A percentile compares a stretch with the other conserved stretches of the same genome.
Conservation (phyloP, 2,797 vertebrate species). For the Sebastes jordani region DNA sequence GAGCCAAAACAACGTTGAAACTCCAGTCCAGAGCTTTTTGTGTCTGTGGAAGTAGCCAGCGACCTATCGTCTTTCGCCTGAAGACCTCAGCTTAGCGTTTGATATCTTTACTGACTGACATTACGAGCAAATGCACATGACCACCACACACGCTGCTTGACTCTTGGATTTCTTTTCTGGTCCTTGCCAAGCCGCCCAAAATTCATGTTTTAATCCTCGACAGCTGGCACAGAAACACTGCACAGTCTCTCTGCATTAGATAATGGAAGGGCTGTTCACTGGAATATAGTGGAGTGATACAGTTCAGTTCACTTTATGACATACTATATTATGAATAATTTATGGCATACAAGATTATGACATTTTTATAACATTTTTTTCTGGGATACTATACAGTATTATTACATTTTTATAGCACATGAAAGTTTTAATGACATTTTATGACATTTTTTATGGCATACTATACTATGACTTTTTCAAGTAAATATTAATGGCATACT, state of each 20-base stretch:
- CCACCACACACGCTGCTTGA: slow-evolving; percentile 1
- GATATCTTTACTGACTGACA: slow-evolving; percentile 49
- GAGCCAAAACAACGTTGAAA: slow-evolving; percentile 50
- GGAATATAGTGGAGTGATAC: neutral
- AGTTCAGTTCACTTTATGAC: neutral
- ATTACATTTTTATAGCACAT: no score
- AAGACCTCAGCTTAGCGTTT: slow-evolving; percentile 14
- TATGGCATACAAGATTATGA: neutral
- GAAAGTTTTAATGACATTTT: no score
- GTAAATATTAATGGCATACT: no score
- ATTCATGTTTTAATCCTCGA: slow-evolving; percentile 39
- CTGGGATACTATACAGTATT: no score
- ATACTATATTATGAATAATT: neutral
- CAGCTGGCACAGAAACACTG: slow-evolving; percentile 45
- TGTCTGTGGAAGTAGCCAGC: slow-evolving; percentile 12
- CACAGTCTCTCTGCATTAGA: slow-evolving; percentile 12
- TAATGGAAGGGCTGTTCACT: slow-evolving; percentile 1
- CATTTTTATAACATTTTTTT: neutral
- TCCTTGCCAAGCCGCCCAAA: slow-evolving; percentile 8
- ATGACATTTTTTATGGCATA: no score
- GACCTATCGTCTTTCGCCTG: slow-evolving; percentile 47
- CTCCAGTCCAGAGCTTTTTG: slow-evolving; percentile 6
- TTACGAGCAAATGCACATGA: slow-evolving; percentile 26
- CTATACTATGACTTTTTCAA: neutral
- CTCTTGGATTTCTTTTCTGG: slow-evolving; percentile 32